Conservation (phyloP, 64 coral and sea anemone genomes). For the Acropora tenuis region DNA sequence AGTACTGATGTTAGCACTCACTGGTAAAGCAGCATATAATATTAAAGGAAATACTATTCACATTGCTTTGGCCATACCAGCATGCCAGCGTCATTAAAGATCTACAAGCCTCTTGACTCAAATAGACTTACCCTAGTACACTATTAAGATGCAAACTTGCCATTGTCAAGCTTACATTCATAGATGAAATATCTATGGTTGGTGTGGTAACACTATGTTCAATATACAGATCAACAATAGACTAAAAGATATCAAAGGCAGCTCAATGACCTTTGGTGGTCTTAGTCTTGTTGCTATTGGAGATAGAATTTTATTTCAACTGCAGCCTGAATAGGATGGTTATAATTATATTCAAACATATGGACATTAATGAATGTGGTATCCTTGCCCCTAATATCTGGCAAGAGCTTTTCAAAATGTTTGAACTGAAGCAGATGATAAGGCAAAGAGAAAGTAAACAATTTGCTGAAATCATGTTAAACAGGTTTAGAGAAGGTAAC, state of each 20-base stretch:
- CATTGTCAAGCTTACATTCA: conserved; percentile 48
- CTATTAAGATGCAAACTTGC: conserved; percentile 43
- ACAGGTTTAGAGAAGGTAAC: conserved; percentile 60
- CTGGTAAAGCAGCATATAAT: conserved; percentile 55
- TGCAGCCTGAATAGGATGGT: too few species aligned
- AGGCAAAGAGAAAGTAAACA: conserved; percentile 71
- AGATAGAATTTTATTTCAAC: conserved; percentile 58
- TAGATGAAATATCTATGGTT: conserved; percentile 65
- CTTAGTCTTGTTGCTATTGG: conserved; percentile 52
- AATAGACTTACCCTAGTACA: conserved; percentile 48
- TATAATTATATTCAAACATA: conserved; percentile 56
- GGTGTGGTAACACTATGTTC: too few species aligned
- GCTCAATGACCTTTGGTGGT: conserved; percentile 34
- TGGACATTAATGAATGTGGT: conserved; percentile 17
- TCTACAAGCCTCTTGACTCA: conserved; percentile 38
- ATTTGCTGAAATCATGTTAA: conserved; percentile 74
- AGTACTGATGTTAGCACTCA: conserved; percentile 39
- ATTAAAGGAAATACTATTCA: conserved; percentile 60
- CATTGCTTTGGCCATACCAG: conserved; percentile 36
- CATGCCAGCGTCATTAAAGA: conserved; percentile 45
- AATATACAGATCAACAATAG: conserved; percentile 68
- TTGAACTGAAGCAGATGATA: conserved; percentile 63
- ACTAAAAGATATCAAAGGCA: conserved; percentile 59
- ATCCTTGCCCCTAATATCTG: conserved; percentile 35
- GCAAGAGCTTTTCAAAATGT: conserved; percentile 61